Evolutionary conservation across 2,797 vertebrate species (phyloP).

Genomic region (Hapalemur alaotrensis): DNA sequence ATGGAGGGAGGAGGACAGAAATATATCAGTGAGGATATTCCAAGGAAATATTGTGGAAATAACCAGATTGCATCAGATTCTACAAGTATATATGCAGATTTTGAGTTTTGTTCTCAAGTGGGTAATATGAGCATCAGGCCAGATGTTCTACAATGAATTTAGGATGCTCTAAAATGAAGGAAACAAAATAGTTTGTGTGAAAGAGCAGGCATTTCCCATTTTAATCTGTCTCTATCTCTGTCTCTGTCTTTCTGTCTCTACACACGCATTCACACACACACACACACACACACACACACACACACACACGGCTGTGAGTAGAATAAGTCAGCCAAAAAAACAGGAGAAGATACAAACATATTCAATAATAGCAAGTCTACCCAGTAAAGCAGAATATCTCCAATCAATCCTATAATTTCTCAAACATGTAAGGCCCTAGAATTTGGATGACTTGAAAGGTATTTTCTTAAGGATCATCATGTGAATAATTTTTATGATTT

Average conservation of each 20-base stretch:
- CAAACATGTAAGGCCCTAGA: background rate
- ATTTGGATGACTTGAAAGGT: background rate
- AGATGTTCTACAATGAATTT: background rate
- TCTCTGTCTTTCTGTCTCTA: background rate
- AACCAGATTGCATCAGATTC: background rate
- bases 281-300: background rate
- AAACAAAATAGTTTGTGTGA: background rate
- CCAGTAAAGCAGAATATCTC: background rate
- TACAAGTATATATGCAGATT: background rate
- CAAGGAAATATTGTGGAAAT: background rate
- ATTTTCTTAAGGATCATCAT: background rate
- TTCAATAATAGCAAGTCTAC: background rate
- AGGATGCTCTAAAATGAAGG: background rate
- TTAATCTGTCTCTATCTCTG: background rate
- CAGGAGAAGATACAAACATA: background rate
- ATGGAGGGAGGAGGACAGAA: background rate
- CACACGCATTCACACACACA: background rate
- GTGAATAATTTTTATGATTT: background rate
- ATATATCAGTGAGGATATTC: background rate
- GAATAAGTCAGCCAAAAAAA: background rate
- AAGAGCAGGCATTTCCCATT: background rate
- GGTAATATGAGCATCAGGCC: background rate
- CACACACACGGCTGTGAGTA: background rate
- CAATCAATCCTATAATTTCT: background rate
- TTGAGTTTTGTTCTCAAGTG: background rate